Base-by-base conservation (phyloP, 1,140 invertebrate species). In the Mylabris phalerata region DNA sequence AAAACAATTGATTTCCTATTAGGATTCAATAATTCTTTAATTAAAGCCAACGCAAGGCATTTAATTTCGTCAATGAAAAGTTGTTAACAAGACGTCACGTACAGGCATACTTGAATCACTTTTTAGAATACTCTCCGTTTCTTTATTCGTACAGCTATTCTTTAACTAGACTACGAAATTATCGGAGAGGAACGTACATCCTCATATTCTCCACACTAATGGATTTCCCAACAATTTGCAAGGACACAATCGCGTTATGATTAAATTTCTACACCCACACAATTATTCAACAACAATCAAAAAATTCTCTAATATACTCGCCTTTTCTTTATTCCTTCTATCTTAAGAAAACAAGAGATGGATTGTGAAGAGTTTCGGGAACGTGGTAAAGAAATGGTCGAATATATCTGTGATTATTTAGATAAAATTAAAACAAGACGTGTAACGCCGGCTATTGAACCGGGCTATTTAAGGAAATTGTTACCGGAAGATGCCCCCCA, bases 401-500 rank as follows among this genome's bases (percentile, higher is more conserved):
- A 99, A 70, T 99, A 97, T 73, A 98, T 99, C 58, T 94, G 93
- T 73, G 85, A 93, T 56, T 99, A 98, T 74, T 80, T 96, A 82
- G 92, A 88, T 56, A 95, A 88, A 38, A 85, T 98, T 51, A 75
- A 80, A 24, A 81, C 84, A 45, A 76, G 92, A 13, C 80, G 93
- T 42, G 95, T 98, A 0, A 95, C 92, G 2, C 93, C 95, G 0
- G 85, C 83, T 44, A 89, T 97, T 41, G 92, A 93, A 67, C 92
- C 92, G 3, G 95, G 95, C 4, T 99, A 98, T 75, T 80, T 99
- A 13, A 80, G 86, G 51, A 78, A 84, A 47, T 75, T 93, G 41
- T 75, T 99, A 55, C 95, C 97, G 0, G 66, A 80, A 10, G 84
- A 89, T 63, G 87, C 97, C 2, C 97, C 97, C 0, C 72, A 83